A percentile compares a stretch with the other conserved stretches of the same genome.
These are phyloP conservation scores for Hymenochirus boettgeri DNA, from an alignment of 2,113 vertebrate genomes.

Conservation along the genomic window DNA sequence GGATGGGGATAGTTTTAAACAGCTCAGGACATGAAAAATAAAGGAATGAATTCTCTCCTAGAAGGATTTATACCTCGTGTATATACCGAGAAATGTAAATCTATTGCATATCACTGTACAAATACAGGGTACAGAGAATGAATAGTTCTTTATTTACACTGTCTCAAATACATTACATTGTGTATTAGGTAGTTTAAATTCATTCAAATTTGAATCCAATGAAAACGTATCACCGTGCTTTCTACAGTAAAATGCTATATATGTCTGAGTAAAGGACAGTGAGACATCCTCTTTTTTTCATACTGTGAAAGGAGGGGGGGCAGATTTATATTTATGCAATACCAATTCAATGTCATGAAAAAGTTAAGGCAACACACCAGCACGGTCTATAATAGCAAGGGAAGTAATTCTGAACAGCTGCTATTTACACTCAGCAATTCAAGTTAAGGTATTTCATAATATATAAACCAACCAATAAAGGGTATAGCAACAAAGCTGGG, in stretches of 20 bases:
- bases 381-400: no score
- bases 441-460: no score
- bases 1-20: no score
- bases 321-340: no score
- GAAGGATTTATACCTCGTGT: not conserved
- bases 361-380: no score
- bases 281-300: not conserved
- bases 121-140: not conserved
- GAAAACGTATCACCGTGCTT: not conserved
- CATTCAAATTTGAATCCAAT: not conserved
- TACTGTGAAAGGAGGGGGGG: no score
- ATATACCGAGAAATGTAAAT: conserved; percentile 1
- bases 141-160: conserved; percentile 6
- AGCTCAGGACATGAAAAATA: no score
- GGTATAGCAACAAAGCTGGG: no score
- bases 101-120: not conserved
- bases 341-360: no score
- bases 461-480: no score
- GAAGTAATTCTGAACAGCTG: no score
- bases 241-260: not conserved
- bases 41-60: not conserved
- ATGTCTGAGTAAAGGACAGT: not conserved
- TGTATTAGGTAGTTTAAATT: not conserved
- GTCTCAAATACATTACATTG: not conserved
- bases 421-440: no score